These are phyloP conservation scores for Chloebia gouldiae DNA, from an alignment of 2,113 vertebrate species.

Conservation along the genomic window DNA sequence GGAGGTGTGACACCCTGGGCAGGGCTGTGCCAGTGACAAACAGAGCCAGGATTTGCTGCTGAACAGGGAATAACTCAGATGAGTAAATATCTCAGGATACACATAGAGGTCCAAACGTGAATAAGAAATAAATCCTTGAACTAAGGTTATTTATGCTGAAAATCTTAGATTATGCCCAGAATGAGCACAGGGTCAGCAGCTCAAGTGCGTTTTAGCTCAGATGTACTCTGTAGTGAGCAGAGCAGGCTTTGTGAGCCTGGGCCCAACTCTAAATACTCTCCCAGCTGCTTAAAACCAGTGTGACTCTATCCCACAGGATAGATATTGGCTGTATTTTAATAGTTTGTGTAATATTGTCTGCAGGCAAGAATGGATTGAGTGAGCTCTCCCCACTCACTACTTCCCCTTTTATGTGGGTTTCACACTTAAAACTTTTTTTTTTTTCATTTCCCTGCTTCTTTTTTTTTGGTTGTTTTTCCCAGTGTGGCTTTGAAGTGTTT, in stretches of 20 bases:
- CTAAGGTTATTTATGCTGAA: not conserved
- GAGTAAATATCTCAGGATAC: not conserved
- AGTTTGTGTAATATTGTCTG: not conserved
- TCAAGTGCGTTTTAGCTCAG: not conserved
- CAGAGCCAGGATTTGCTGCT: not conserved
- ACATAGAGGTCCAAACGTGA: not conserved
- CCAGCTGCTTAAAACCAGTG: not conserved
- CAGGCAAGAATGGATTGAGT: not conserved
- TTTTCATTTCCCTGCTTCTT: not conserved
- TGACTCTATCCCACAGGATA: not conserved
- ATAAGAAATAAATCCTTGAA: not conserved
- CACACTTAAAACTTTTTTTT: not conserved
- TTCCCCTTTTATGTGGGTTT: not conserved
- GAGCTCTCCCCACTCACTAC: not conserved
- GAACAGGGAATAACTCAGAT: not conserved
- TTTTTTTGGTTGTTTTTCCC: not conserved
- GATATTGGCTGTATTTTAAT: not conserved
- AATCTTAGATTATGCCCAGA: not conserved
- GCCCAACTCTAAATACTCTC: not conserved
- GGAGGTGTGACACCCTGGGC: not conserved
- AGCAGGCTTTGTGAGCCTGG: not conserved
- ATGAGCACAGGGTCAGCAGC: not conserved
- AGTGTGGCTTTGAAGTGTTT: not conserved
- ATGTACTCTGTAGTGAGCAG: not conserved
- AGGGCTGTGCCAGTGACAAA: not conserved